A percentile compares a stretch with the other conserved stretches of the same genome.
Evolutionary conservation across 2,888 invertebrate genomes (phyloP).

Genomic region (Leptinotarsa peninsularis): DNA sequence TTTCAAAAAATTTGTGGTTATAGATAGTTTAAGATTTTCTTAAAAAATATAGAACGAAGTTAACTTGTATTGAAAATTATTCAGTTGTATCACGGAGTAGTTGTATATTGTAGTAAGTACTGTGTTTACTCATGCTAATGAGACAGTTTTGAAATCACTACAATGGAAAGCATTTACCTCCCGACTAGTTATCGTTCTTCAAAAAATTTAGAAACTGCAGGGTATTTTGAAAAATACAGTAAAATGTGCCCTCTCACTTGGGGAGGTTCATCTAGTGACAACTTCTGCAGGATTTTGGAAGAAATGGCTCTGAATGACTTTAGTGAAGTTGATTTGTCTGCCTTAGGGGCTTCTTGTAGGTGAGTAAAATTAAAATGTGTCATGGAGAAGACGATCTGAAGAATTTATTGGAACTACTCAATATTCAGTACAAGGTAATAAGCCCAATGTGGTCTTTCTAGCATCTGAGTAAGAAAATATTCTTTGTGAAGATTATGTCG

Average conservation of each 20-base stretch:
- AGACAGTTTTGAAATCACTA: not conserved
- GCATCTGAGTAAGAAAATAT: too few relatives aligned
- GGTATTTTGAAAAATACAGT: conserved; percentile 39
- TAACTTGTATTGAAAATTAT: too few relatives aligned
- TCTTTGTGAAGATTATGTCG: too few relatives aligned
- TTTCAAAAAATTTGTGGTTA: too few relatives aligned
- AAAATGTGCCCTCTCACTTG: conserved; percentile 28
- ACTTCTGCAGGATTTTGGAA: conserved; percentile 25
- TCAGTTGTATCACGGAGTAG: not conserved
- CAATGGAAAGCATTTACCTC: conserved; percentile 40
- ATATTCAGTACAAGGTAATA: too few relatives aligned
- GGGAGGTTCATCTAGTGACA: not conserved
- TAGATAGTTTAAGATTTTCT: too few relatives aligned
- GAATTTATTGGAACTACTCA: too few relatives aligned
- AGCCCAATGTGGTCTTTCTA: too few relatives aligned
- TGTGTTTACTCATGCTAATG: too few relatives aligned
- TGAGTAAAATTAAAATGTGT: conserved; percentile 19
- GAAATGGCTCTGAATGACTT: conserved; percentile 14
- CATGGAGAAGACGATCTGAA: not conserved
- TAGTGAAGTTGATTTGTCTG: conserved; percentile 23
- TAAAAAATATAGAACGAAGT: too few relatives aligned
- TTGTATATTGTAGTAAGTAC: not conserved
- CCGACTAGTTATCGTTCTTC: conserved; percentile 36
- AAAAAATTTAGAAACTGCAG: conserved; percentile 29
- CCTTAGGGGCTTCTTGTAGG: conserved; percentile 34